Evolutionary conservation across 2,113 vertebrate species (phyloP).

Genomic region (Hippocampus barbouri): DNA sequence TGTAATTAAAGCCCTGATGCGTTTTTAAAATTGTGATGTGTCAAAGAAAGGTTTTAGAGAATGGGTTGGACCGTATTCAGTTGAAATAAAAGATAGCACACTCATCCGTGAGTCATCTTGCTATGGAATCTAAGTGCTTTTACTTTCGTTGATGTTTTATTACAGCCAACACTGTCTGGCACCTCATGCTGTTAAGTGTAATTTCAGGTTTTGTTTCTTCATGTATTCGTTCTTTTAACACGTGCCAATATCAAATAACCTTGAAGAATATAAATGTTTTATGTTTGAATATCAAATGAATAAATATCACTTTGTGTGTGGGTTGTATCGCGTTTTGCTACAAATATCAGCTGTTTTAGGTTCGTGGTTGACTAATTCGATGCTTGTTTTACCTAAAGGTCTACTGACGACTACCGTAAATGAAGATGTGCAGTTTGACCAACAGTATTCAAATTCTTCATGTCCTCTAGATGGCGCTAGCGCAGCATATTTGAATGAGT

Average conservation of each 20-base stretch:
- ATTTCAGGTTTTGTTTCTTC: too few relatives aligned
- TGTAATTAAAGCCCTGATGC: background rate
- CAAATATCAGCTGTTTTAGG: background rate
- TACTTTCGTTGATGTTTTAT: background rate
- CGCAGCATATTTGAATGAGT: slow-evolving; percentile 1
- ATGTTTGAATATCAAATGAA: background rate
- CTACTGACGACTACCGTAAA: background rate
- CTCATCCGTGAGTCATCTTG: background rate
- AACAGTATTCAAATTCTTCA: too few relatives aligned
- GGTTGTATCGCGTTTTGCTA: background rate
- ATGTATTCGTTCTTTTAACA: too few relatives aligned
- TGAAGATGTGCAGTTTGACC: background rate
- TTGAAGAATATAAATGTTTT: background rate
- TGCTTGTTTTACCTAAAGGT: background rate
- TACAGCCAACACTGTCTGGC: too few relatives aligned
- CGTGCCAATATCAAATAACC: too few relatives aligned
- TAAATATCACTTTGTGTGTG: background rate
- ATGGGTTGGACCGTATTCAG: background rate
- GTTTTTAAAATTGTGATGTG: background rate
- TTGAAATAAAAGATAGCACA: background rate
- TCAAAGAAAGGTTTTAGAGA: background rate
- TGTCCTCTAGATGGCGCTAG: slow-evolving; percentile 41
- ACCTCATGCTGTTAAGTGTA: too few relatives aligned
- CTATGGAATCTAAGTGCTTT: background rate
- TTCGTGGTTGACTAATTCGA: background rate